A percentile compares a stretch with the other conserved stretches of the same genome.
These are phyloP conservation scores for Limnephilus auricula DNA, from an alignment of 2,888 invertebrate species.

Conservation along the genomic window DNA sequence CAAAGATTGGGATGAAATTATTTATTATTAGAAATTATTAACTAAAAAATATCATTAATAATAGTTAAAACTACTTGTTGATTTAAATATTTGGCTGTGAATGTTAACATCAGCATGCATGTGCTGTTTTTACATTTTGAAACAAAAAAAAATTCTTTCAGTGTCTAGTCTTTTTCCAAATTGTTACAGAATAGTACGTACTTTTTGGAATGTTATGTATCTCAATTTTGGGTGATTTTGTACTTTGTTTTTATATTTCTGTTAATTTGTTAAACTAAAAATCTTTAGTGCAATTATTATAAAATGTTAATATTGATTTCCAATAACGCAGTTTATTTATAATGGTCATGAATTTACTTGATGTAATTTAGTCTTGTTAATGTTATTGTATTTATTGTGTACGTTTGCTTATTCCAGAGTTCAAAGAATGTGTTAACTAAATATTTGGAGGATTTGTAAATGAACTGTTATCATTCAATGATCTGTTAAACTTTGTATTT, in stretches of 20 bases:
- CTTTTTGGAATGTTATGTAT: conserved; percentile 14
- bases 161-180: conserved; percentile 45
- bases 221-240: conserved; percentile 3
- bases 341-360: not conserved
- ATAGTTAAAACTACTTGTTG: conserved; percentile 20
- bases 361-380: not conserved
- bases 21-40: conserved; percentile 31
- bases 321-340: not conserved
- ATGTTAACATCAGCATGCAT: conserved; percentile 23
- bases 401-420: conserved; percentile 12
- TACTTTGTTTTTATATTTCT: conserved; percentile 13
- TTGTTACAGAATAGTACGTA: not conserved
- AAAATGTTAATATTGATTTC: not conserved
- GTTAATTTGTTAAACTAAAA: conserved; percentile 27
- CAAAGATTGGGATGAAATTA: conserved; percentile 39
- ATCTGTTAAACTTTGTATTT: conserved; percentile 23
- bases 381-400: not conserved
- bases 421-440: not conserved
- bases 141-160: conserved; percentile 15
- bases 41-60: conserved; percentile 18
- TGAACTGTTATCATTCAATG: conserved; percentile 39
- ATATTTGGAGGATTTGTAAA: conserved; percentile 22
- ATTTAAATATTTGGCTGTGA: conserved; percentile 48
- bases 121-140: conserved; percentile 32
- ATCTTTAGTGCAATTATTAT: not conserved